Base-by-base conservation (phyloP, 2,888 invertebrate species). In the Archips xylosteana region DNA sequence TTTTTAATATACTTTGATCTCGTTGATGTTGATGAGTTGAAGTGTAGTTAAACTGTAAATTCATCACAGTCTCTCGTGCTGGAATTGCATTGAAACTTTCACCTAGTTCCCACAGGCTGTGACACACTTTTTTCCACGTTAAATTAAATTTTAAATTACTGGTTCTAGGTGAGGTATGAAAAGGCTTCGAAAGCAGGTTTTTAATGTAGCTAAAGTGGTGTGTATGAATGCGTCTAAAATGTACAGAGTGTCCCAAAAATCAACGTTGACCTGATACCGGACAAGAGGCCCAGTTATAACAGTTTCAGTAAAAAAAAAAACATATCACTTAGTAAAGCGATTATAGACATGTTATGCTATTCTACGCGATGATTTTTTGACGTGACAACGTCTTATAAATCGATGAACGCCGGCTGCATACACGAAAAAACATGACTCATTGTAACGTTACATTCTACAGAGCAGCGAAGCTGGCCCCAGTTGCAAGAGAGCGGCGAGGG, bases 21-120 rank as follows among this genome's bases (percentile, higher is more conserved):
- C n/a, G n/a, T n/a, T n/a, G n/a, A n/a, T 23, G 23, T 23, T 23
- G 23, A 23, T 23, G 23, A 23, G 23, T 23, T 23, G 23, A 23
- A 23, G 23, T 23, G 23, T 47, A 47, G 45, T 47, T 47, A 12
- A 47, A 47, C 45, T 47, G 10, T 12, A 47, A 47, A 47, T 12
- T 2, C 45, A 3, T 3, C 45, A 12, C 3, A 49, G n/a, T 49
- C n/a, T 49, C 49, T 5, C 49, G 49, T 49, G 49, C 49, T 49
- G 49, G 49, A 49, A 49, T 49, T 49, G 49, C 49, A 49, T 49
- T 49, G 49, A 49, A 49, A 49, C 49, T 49, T 49, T 49, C n/a
- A 4, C n/a, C 15, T 4, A 47, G 49, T 6, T 49, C 49, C 49
- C 49, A 49, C n/a, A 49, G 49, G 49, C n/a, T 10, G 49, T 49